Conservation (phyloP, 2,113 vertebrate genomes). For the Falco punctatus region DNA sequence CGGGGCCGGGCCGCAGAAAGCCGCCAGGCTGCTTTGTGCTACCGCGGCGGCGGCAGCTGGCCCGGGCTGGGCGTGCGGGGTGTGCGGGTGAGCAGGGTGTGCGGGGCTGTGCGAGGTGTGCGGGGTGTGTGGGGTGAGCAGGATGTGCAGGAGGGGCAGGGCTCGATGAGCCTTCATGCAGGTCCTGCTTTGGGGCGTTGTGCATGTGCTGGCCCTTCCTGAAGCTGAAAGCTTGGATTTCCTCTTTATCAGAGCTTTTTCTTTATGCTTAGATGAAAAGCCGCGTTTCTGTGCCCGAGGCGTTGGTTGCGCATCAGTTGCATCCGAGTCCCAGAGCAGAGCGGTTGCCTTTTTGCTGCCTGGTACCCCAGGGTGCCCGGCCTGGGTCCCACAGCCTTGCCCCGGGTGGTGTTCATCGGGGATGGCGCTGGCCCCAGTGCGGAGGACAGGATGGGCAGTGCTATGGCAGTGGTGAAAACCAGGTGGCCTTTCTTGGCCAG, state of each 20-base stretch:
- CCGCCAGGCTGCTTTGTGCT: too few relatives aligned
- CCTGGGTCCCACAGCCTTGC: too few relatives aligned
- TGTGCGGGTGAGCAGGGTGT: too few relatives aligned
- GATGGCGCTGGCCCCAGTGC: not conserved
- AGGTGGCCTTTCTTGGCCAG: not conserved
- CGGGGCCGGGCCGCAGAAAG: too few relatives aligned
- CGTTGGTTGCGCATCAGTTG: not conserved
- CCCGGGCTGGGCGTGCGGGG: too few relatives aligned
- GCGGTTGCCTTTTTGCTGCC: not conserved
- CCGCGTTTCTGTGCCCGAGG: not conserved
- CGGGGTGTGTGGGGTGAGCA: too few relatives aligned
- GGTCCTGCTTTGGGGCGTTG: not conserved
- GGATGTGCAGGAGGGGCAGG: not conserved
- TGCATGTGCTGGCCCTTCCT: not conserved
- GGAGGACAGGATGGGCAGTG: too few relatives aligned
- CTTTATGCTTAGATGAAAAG: not conserved
- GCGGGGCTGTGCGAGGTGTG: too few relatives aligned
- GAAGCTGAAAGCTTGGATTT: not conserved
- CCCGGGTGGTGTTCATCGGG: too few relatives aligned
- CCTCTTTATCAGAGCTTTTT: too few relatives aligned
- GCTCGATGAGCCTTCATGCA: not conserved
- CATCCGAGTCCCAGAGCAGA: rapidly evolving
- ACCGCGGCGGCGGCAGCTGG: too few relatives aligned
- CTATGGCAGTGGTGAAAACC: rapidly evolving
- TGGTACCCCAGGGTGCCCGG: not conserved